phyloP scores from a whole-genome alignment of 1,140 invertebrate species.

The Dolichoris vasculosae region DNA sequence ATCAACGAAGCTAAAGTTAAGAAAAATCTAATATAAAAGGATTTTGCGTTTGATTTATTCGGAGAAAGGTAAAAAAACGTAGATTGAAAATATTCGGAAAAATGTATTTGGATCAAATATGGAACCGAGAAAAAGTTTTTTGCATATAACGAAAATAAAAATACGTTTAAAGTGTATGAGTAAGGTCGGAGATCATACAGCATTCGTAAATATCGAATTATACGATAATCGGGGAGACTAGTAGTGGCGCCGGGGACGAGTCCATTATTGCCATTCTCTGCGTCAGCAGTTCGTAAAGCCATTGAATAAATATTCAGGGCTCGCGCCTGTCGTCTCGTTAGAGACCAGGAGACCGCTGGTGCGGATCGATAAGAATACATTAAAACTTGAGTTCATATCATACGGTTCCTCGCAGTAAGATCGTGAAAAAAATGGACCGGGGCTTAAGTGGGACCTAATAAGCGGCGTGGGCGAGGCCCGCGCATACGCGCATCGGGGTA shows the following conservation, averaged over 20 bases:
- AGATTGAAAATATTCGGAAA: no score
- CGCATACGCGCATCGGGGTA: conserved; percentile 60
- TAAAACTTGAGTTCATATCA: conserved; percentile 9
- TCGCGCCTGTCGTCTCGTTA: conserved; percentile 54
- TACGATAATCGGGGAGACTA: conserved; percentile 65
- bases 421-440: conserved; percentile 11
- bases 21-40: not conserved
- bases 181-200: not conserved
- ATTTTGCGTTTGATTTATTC: not conserved
- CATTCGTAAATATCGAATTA: conserved; percentile 71
- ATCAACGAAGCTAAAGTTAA: not conserved
- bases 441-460: conserved; percentile 50
- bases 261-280: conserved; percentile 68
- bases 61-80: not conserved
- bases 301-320: conserved; percentile 63
- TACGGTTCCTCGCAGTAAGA: conserved; percentile 5
- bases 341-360: not conserved
- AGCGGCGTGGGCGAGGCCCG: conserved; percentile 60
- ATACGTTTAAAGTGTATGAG: not conserved
- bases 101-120: no score
- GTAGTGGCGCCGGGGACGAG: not conserved
- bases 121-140: no score
- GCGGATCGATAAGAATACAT: not conserved
- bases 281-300: conserved; percentile 73
- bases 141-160: not conserved